These are phyloP conservation scores for Irena cyanogastra DNA, from an alignment of 2,113 vertebrate genomes.

Conservation along the genomic window DNA sequence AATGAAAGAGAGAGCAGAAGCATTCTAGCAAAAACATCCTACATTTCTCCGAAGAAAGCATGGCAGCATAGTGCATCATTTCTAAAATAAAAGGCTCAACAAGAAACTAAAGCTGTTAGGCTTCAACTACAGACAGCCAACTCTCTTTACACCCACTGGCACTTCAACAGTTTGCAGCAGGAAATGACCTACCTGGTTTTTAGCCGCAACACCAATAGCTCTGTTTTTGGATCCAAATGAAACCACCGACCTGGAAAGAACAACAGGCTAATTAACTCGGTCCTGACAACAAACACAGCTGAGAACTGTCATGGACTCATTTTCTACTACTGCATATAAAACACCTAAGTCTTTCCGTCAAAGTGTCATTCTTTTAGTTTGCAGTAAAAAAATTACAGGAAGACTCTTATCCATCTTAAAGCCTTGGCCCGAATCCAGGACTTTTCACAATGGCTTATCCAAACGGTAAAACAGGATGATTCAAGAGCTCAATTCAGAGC, in stretches of 20 bases:
- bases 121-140: not conserved
- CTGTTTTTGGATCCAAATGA: constrained; percentile 84
- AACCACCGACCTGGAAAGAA: constrained; percentile 76
- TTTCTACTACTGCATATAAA: not conserved
- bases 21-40: not conserved
- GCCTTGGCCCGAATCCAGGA: not conserved
- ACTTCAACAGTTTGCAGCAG: not conserved
- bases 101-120: not conserved
- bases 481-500: not conserved
- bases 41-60: not conserved
- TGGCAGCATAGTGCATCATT: not conserved
- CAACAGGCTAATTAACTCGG: not conserved
- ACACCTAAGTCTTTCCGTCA: not conserved
- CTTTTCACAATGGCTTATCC: not conserved
- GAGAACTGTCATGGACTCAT: accelerated
- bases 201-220: constrained; percentile 81
- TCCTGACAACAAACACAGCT: accelerated
- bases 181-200: constrained; percentile 78
- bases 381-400: not conserved
- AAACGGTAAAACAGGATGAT: not conserved
- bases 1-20: not conserved
- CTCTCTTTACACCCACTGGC: not conserved
- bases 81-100: not conserved
- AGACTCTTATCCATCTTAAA: too few relatives aligned
- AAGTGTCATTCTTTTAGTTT: not conserved